Conservation (phyloP, 2,888 invertebrate species). For the Neoascia interrupta region DNA sequence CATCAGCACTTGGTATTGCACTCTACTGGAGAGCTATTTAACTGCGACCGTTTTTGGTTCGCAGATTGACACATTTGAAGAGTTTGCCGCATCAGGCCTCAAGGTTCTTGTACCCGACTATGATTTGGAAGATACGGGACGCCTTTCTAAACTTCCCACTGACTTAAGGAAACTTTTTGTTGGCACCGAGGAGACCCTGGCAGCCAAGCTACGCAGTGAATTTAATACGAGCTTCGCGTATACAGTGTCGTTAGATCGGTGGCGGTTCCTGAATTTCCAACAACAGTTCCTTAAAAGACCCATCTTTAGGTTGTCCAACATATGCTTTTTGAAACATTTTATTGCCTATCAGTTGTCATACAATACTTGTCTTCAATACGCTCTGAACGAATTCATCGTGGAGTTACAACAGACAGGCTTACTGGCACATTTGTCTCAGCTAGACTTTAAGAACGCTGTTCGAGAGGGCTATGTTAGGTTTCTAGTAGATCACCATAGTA, state of each 20-base stretch:
- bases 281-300: conserved; percentile 72
- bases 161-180: conserved; percentile 70
- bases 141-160: conserved; percentile 32
- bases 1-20: conserved; percentile 15
- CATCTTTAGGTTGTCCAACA: conserved; percentile 72
- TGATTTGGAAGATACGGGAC: conserved; percentile 70
- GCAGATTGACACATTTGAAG: conserved; percentile 73
- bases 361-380: conserved; percentile 13
- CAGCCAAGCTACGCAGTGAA: conserved; percentile 72
- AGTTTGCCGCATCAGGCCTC: conserved; percentile 72
- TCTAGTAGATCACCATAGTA: background rate
- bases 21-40: conserved; percentile 21
- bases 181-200: conserved; percentile 38
- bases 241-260: conserved; percentile 74
- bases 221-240: conserved; percentile 74
- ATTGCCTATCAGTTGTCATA: conserved; percentile 72
- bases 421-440: background rate
- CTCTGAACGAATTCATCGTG: conserved; percentile 7
- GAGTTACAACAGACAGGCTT: conserved; percentile 6
- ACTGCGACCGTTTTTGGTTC: conserved; percentile 23
- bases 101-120: conserved; percentile 69
- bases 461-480: conserved; percentile 1
- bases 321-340: conserved; percentile 75
- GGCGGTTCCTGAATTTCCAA: conserved; percentile 74
- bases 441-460: conserved; percentile 1